A percentile compares a stretch with the other conserved stretches of the same genome.
Conservation (phyloP, 2,113 vertebrate genomes). For the Corvus hawaiiensis region DNA sequence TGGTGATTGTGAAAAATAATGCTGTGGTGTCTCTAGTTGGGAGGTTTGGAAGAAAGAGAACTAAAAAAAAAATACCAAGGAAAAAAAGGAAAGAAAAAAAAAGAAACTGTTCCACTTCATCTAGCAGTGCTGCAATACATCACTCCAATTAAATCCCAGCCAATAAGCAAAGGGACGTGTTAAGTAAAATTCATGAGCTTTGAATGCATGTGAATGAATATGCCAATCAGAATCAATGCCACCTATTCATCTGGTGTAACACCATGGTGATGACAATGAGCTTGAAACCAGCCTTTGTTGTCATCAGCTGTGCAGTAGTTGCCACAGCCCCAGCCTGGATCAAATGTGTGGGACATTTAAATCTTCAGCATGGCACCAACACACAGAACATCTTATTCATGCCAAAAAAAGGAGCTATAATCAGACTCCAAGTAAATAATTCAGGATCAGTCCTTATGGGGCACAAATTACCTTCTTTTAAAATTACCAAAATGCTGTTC, state of each 20-base stretch:
- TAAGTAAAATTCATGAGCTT: slow-evolving; percentile 77
- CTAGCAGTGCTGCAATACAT: slow-evolving; percentile 71
- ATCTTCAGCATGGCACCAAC: slow-evolving; percentile 68
- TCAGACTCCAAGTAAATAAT: slow-evolving; percentile 48
- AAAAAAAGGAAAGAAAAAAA: neutral
- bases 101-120: slow-evolving; percentile 76
- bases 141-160: slow-evolving; percentile 75
- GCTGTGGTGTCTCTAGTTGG: slow-evolving; percentile 51
- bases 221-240: slow-evolving; percentile 76
- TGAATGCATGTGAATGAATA: slow-evolving; percentile 74
- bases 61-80: neutral
- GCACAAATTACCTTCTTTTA: neutral
- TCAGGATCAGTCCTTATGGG: slow-evolving; percentile 32
- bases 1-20: slow-evolving; percentile 44
- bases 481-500: neutral
- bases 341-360: slow-evolving; percentile 70
- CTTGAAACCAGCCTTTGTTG: slow-evolving; percentile 73
- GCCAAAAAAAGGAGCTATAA: slow-evolving; percentile 53
- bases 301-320: slow-evolving; percentile 70
- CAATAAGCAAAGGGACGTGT: slow-evolving; percentile 72
- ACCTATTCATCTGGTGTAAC: slow-evolving; percentile 69
- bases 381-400: slow-evolving; percentile 71
- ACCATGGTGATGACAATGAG: slow-evolving; percentile 77
- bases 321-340: slow-evolving; percentile 60
- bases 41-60: slow-evolving; percentile 55